phyloP scores from a whole-genome alignment of 2,888 invertebrate genomes.

The Sialis lutaria region DNA sequence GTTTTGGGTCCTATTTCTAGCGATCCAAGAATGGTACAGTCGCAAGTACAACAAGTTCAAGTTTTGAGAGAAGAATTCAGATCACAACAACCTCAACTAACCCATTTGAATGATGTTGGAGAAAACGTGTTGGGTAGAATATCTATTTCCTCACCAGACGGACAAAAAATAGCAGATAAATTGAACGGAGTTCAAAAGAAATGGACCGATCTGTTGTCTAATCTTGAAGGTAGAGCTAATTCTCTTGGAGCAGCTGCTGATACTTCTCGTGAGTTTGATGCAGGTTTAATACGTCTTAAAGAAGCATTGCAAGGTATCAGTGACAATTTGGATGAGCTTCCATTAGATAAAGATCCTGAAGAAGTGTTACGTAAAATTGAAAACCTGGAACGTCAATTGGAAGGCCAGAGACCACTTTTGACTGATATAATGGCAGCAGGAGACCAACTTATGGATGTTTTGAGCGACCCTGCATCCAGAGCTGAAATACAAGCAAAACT shows the following conservation, averaged over 20 bases:
- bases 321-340: slow-evolving; percentile 70
- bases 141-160: slow-evolving; percentile 37
- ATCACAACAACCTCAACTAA: slow-evolving; percentile 77
- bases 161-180: slow-evolving; percentile 49
- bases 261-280: slow-evolving; percentile 84
- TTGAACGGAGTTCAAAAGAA: slow-evolving; percentile 50
- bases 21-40: slow-evolving; percentile 88
- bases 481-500: slow-evolving; percentile 84
- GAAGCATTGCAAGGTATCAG: slow-evolving; percentile 78
- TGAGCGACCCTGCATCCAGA: slow-evolving; percentile 78
- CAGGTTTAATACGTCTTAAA: slow-evolving; percentile 61
- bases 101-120: slow-evolving; percentile 68
- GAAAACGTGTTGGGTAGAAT: slow-evolving; percentile 47
- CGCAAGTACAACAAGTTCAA: slow-evolving; percentile 88
- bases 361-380: slow-evolving; percentile 77
- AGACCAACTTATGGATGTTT: slow-evolving; percentile 67
- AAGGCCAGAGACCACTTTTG: slow-evolving; percentile 72
- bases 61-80: slow-evolving; percentile 90
- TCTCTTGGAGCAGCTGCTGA: slow-evolving; percentile 83
- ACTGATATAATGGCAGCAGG: slow-evolving; percentile 84
- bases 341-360: slow-evolving; percentile 65
- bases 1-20: slow-evolving; percentile 92
- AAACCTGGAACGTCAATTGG: slow-evolving; percentile 71
- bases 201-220: slow-evolving; percentile 65
- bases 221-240: slow-evolving; percentile 75